Evolutionary conservation across 2,113 vertebrate genomes (phyloP), one percentile per base, ranked within the genome.

Genomic region (Danio rerio): DNA sequence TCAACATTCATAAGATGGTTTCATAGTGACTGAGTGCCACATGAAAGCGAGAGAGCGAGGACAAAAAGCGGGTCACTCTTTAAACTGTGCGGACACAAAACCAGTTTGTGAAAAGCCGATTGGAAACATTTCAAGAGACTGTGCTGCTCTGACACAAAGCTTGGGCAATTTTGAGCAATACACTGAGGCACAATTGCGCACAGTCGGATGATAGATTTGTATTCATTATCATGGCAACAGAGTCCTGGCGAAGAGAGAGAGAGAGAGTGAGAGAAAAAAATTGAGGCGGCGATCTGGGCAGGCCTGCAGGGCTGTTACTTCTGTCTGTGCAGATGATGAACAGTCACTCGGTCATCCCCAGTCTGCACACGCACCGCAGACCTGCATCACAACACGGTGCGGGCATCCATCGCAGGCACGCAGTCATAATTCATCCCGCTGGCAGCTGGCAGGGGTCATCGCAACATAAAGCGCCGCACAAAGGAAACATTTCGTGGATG

Each of bases 351-450:
- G 83, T 77, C 79, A 77, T 71, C 83, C 59, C 79, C 50, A 78
- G 80, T 85, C 83, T 81, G 40, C 83, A 83, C 65, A 78, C 65
- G 74, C 81, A 84, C 77, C 15, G 53, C 42, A 63, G 59, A 45
- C 77, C 77, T 68, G 59, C 77, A 78, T 43, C 76, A 80, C 76
- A 83, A 59, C 68, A 69, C 52, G n/a, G 58, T 21, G 20, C 11
- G 16, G 70, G 12, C 75, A 80, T 78, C 82, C 50, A 50, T 75
- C 61, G 12, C 49, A 71, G 45, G 69, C 69, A 72, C 69, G 11
- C 69, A 65, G 50, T 80, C 70, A 65, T 84, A 84, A 80, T 58
- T 70, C 81, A 66, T 50, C 76, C 76, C 75, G 8, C 68, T 71
- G 72, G 53, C 73, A 21, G 65, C 31, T 55, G 78, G 78, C 52